Percentiles rank a stretch among this genome's conserved stretches.
Evolutionary conservation across 2,888 invertebrate species (phyloP).

Genomic region (Scrobipalpa atriplicella): DNA sequence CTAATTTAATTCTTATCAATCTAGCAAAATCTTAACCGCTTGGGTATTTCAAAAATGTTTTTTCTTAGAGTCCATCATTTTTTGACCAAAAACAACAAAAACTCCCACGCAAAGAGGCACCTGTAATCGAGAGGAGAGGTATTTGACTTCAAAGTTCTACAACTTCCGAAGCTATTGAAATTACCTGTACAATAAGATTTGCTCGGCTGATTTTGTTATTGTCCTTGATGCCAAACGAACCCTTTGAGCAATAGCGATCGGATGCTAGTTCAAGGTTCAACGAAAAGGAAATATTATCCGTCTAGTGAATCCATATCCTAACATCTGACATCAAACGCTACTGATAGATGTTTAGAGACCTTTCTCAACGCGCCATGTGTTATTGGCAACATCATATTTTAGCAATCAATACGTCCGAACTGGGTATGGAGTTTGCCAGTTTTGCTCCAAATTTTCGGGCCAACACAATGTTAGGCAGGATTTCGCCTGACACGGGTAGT

Average conservation of each 20-base stretch:
- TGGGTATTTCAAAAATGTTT: too few relatives aligned
- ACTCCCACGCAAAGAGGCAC: too few relatives aligned
- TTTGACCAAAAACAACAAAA: too few relatives aligned
- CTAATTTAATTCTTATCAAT: too few relatives aligned
- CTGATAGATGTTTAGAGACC: constrained; percentile 42
- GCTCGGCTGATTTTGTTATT: too few relatives aligned
- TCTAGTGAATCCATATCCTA: constrained; percentile 17
- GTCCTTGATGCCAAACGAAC: neutral
- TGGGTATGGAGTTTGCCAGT: constrained; percentile 9
- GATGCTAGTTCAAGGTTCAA: neutral
- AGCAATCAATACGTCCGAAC: constrained; percentile 18
- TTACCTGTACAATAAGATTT: too few relatives aligned
- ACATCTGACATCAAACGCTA: constrained; percentile 39
- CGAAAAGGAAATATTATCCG: neutral
- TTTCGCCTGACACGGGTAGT: constrained; percentile 6
- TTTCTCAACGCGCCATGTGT: constrained; percentile 35
- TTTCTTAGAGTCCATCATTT: too few relatives aligned
- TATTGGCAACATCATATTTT: constrained; percentile 31
- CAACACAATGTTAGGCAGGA: neutral
- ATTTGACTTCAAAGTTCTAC: too few relatives aligned
- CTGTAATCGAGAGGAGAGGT: too few relatives aligned
- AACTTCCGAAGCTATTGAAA: too few relatives aligned
- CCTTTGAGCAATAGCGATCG: neutral
- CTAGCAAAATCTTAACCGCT: too few relatives aligned
- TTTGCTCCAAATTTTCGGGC: constrained; percentile 17